Evolutionary conservation across 1,140 invertebrate genomes (phyloP).

Genomic region (Drosophila nigromelanica): DNA sequence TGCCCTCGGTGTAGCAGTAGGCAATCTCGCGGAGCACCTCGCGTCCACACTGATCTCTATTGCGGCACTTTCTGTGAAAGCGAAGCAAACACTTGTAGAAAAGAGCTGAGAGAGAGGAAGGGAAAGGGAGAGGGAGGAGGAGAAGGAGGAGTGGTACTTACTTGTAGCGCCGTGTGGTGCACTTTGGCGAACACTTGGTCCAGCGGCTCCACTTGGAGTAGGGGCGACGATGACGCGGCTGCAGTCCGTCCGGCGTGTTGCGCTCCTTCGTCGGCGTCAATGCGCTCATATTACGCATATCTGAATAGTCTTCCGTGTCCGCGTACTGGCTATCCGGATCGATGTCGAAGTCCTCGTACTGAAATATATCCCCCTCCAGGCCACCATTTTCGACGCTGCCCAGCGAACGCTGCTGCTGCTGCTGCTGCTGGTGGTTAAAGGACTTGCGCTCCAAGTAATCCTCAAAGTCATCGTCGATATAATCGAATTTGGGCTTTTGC

Average conservation of each 20-base stretch:
- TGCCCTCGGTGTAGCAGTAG: slow-evolving; percentile 92
- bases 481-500: slow-evolving; percentile 29
- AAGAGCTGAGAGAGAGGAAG: neutral
- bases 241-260: slow-evolving; percentile 56
- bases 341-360: slow-evolving; percentile 77
- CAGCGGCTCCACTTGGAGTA: slow-evolving; percentile 84
- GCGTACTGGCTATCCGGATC: slow-evolving; percentile 44
- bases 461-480: slow-evolving; percentile 62
- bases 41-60: slow-evolving; percentile 89
- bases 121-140: neutral
- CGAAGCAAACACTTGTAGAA: no score
- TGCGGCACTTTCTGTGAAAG: slow-evolving; percentile 88
- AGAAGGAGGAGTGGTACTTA: slow-evolving; percentile 28
- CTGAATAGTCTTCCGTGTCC: slow-evolving; percentile 60
- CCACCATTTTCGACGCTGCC: slow-evolving; percentile 24
- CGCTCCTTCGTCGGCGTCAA: slow-evolving; percentile 46
- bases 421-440: slow-evolving; percentile 2
- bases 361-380: slow-evolving; percentile 71
- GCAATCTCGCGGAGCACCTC: slow-evolving; percentile 91
- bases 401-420: slow-evolving; percentile 29
- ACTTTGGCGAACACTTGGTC: slow-evolving; percentile 84
- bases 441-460: slow-evolving; percentile 50
- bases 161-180: slow-evolving; percentile 84
- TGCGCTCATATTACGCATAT: slow-evolving; percentile 45
- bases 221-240: slow-evolving; percentile 53